Conservation (phyloP, 2,888 invertebrate species). For the Ethmia dodecea region DNA sequence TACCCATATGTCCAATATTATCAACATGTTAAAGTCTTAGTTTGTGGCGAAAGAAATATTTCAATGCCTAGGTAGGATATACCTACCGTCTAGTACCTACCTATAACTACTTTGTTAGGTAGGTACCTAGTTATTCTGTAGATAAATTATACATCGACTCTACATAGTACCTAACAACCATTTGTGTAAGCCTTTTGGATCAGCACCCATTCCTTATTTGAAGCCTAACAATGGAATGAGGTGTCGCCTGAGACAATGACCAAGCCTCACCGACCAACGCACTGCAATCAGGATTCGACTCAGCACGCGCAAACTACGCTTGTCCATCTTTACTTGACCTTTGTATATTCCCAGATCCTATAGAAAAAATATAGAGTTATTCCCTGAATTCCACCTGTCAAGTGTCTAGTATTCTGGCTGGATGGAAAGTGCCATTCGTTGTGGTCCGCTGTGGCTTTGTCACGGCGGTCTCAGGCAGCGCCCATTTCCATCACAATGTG, state of each 20-base stretch:
- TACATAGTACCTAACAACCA: too few relatives aligned
- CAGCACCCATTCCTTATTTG: too few relatives aligned
- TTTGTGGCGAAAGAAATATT: too few relatives aligned
- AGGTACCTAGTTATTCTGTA: too few relatives aligned
- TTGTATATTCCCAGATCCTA: constrained; percentile 3
- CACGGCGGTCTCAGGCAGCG: constrained; percentile 44
- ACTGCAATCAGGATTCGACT: constrained; percentile 49
- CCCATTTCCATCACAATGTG: constrained; percentile 72
- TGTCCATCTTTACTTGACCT: constrained; percentile 33
- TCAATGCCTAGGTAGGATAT: too few relatives aligned
- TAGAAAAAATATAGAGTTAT: not conserved
- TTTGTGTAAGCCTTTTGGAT: too few relatives aligned
- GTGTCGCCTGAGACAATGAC: constrained; percentile 31
- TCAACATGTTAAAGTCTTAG: too few relatives aligned
- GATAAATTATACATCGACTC: too few relatives aligned
- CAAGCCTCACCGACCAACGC: constrained; percentile 44
- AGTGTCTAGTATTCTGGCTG: constrained; percentile 27
- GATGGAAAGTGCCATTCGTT: constrained; percentile 53
- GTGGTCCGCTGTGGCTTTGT: constrained; percentile 41
- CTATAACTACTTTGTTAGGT: too few relatives aligned
- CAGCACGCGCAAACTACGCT: constrained; percentile 36
- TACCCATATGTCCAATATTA: too few relatives aligned
- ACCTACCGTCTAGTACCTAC: too few relatives aligned
- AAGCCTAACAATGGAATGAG: constrained; percentile 29
- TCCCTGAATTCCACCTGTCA: too few relatives aligned